These are phyloP conservation scores for Chorisops tibialis DNA, from an alignment of 2,888 invertebrate genomes.

Conservation along the genomic window DNA sequence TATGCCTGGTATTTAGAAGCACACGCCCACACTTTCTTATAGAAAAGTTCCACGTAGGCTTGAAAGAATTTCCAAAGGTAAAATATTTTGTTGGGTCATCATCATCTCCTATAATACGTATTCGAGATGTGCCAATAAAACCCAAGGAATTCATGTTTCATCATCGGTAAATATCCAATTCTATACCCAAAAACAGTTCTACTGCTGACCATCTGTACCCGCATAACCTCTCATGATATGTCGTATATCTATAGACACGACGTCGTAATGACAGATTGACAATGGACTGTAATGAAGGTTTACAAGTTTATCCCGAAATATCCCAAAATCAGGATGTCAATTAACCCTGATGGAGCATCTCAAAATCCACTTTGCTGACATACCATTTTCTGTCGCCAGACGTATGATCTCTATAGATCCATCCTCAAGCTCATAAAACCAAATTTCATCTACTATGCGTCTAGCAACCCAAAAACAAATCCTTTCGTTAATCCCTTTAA, in stretches of 20 bases:
- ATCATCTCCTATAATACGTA: too few relatives aligned
- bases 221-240: too few relatives aligned
- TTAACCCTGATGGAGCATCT: constrained; percentile 10
- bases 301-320: constrained; percentile 13
- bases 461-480: background rate
- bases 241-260: background rate
- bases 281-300: constrained; percentile 19
- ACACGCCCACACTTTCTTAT: too few relatives aligned
- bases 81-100: too few relatives aligned
- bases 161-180: background rate
- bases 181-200: background rate
- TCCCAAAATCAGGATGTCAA: constrained; percentile 20
- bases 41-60: too few relatives aligned
- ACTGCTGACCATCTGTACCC: background rate
- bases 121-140: too few relatives aligned
- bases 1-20: too few relatives aligned
- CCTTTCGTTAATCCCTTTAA: background rate
- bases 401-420: background rate
- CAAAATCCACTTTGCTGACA: constrained; percentile 10
- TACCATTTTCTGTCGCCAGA: background rate
- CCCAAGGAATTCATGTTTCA: background rate
- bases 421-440: too few relatives aligned
- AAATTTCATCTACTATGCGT: background rate
- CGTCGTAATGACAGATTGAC: constrained; percentile 7
- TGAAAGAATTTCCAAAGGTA: too few relatives aligned